Percentiles rank a stretch among this genome's conserved stretches.
Conservation (phyloP, 1,140 invertebrate species). For the Choristoneura fumiferana region DNA sequence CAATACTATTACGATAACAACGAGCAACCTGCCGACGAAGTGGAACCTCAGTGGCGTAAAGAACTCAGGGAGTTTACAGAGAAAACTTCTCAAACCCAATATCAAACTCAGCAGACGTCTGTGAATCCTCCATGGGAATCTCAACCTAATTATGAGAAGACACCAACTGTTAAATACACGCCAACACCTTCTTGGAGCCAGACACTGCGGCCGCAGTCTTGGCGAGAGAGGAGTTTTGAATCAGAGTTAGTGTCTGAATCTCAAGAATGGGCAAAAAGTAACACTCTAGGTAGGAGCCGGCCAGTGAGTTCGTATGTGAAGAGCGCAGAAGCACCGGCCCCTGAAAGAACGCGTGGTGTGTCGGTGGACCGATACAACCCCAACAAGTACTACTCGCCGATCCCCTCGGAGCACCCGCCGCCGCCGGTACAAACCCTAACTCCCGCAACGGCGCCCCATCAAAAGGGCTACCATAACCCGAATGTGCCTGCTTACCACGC, state of each 20-base stretch:
- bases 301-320: slow-evolving; percentile 58
- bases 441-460: slow-evolving; percentile 40
- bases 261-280: slow-evolving; percentile 68
- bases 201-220: slow-evolving; percentile 66
- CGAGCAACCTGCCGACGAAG: slow-evolving; percentile 52
- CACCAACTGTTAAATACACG: slow-evolving; percentile 38
- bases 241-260: slow-evolving; percentile 54
- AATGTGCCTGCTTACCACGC: slow-evolving; percentile 65
- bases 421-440: slow-evolving; percentile 58
- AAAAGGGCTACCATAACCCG: slow-evolving; percentile 62
- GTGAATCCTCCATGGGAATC: slow-evolving; percentile 65
- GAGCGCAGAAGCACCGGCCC: slow-evolving; percentile 39
- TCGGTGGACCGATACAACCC: slow-evolving; percentile 72
- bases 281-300: slow-evolving; percentile 58
- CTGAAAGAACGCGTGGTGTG: slow-evolving; percentile 60
- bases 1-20: slow-evolving; percentile 71
- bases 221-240: slow-evolving; percentile 71
- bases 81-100: slow-evolving; percentile 51
- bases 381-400: slow-evolving; percentile 58
- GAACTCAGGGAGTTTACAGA: slow-evolving; percentile 74
- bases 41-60: slow-evolving; percentile 72
- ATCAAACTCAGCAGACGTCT: slow-evolving; percentile 43
- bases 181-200: slow-evolving; percentile 71
- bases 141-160: slow-evolving; percentile 52
- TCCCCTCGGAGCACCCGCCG: slow-evolving; percentile 61